Percentiles rank a stretch among this genome's conserved stretches.
Conservation (phyloP, 2,113 vertebrate species). For the Salvelinus alpinus region DNA sequence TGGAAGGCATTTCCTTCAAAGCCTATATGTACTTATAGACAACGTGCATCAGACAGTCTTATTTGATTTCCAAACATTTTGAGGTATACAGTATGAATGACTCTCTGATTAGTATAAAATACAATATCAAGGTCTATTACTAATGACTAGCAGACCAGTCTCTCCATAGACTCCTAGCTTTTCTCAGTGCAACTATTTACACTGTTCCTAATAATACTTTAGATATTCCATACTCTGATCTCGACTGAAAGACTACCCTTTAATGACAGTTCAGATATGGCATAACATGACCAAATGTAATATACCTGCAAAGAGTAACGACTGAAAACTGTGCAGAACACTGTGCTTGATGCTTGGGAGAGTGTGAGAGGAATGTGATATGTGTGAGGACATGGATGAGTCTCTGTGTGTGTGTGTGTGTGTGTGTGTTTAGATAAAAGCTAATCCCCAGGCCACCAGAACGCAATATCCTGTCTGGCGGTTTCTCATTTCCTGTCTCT, state of each 20-base stretch:
- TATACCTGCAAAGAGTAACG: slow-evolving; percentile 45
- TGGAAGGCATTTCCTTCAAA: slow-evolving; percentile 19
- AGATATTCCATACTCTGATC: slow-evolving; percentile 7
- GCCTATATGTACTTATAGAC: background rate
- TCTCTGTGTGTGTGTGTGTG: slow-evolving; percentile 23
- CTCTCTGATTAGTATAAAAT: background rate
- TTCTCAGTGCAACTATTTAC: slow-evolving; percentile 13
- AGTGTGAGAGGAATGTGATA: slow-evolving; percentile 11
- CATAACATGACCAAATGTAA: slow-evolving; percentile 30
- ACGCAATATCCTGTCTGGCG: slow-evolving; percentile 91
- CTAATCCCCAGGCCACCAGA: slow-evolving; percentile 84
- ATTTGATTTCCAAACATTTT: background rate
- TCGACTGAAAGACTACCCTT: slow-evolving; percentile 1
- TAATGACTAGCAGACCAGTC: background rate
- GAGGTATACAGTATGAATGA: background rate
- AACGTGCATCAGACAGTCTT: background rate
- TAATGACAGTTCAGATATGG: slow-evolving; percentile 17
- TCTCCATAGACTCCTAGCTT: slow-evolving; percentile 16
- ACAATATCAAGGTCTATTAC: background rate
- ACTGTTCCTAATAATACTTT: background rate
- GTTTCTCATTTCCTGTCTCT: slow-evolving; percentile 90
- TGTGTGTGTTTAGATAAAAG: slow-evolving; percentile 79
- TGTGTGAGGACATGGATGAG: slow-evolving; percentile 4
- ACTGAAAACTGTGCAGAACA: slow-evolving; percentile 34
- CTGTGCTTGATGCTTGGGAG: slow-evolving; percentile 2